Evolutionary conservation across 2,113 vertebrate species (phyloP), one percentile per base, ranked within the genome.

Genomic region (Corvus moneduloides): DNA sequence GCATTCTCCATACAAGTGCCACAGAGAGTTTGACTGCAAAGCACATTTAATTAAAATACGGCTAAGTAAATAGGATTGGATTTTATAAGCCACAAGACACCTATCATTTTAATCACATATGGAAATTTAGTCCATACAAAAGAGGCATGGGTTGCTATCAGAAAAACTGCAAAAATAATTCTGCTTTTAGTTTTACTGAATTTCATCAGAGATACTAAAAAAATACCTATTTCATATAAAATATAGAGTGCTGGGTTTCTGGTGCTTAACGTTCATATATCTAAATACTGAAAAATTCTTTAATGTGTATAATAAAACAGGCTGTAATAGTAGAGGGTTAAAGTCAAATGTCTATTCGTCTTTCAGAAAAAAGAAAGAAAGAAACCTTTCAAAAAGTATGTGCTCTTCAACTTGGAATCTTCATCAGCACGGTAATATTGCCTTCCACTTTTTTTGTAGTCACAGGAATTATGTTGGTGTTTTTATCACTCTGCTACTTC

Each of bases 41-140:
- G 64, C 27, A 87, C 79, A 94, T 79, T 94, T 96, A 95, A 97
- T 96, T 97, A 95, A 94, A 96, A 79, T 35, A 76, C 27, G 87
- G 63, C 69, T 92, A 93, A 94, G 76, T 94, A 94, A 96, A 97
- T 93, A 89, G 92, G 68, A 81, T 80, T 93, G 76, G n/a, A 82
- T 71, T 95, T 96, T 86, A 81, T 81, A 94, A 96, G 94, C 68
- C 85, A 80, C 88, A 86, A 96, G 90, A 90, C 52, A 90, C 86
- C 78, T 87, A 83, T 96, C 48, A 86, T 80, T 95, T 94, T 93
- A 96, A 94, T 93, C 91, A 81, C 75, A 84, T 24, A 55, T 76
- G 75, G 84, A 94, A 95, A 94, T 66, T 24, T 32, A 78, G 68
- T 55, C 43, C 63, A 81, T 51, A 83, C 35, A 32, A 39, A 73